phyloP scores from a whole-genome alignment of 2,888 invertebrate genomes.

The Allolobophora icterica region DNA sequence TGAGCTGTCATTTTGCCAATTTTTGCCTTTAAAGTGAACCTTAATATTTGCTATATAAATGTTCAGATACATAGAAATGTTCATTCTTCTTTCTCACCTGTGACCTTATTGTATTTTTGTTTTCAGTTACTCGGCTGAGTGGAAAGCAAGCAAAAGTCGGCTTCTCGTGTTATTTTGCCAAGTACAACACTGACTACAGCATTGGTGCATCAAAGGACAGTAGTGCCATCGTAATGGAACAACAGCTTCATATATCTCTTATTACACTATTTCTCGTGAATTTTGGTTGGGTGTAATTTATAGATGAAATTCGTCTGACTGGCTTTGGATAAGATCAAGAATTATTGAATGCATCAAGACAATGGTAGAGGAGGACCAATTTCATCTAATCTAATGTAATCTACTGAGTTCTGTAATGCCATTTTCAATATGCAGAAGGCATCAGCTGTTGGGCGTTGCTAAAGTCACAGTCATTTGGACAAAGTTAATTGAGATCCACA shows the following conservation, averaged over 20 bases:
- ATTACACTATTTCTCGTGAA: neutral
- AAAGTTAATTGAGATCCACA: neutral
- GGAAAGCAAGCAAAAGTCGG: neutral
- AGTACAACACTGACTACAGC: slow-evolving; percentile 5
- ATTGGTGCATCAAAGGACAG: neutral
- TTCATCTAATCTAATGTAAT: neutral
- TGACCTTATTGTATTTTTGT: neutral
- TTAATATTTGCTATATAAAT: neutral
- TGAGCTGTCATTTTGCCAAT: neutral
- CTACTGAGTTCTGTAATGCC: neutral
- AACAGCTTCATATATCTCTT: neutral
- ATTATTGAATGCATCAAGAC: neutral
- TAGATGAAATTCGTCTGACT: neutral
- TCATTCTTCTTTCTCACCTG: neutral
- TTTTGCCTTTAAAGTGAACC: neutral
- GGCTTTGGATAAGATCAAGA: neutral
- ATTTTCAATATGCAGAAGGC: neutral
- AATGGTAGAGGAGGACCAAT: neutral
- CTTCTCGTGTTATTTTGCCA: slow-evolving; percentile 20
- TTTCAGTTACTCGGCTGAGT: neutral
- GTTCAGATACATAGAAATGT: neutral
- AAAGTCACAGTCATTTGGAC: neutral
- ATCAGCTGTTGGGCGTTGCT: neutral
- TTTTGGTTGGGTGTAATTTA: neutral
- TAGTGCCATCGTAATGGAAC: neutral